These are phyloP conservation scores for Panonychus citri DNA, from an alignment of 1,140 invertebrate species.

Conservation along the genomic window DNA sequence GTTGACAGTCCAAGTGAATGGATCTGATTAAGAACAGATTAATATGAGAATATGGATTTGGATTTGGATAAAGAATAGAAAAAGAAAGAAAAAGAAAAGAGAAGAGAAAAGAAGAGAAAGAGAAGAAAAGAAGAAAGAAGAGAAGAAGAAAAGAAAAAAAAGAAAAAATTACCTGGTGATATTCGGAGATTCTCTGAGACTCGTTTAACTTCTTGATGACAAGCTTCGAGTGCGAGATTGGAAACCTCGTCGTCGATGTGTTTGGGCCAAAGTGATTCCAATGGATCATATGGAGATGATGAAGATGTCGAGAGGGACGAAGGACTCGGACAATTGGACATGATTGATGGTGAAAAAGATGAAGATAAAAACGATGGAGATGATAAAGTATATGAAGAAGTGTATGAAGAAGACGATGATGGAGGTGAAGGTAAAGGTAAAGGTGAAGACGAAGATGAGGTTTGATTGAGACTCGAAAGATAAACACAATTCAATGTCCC, in stretches of 20 bases:
- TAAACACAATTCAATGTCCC: not conserved
- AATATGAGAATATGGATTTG: conserved; percentile 22
- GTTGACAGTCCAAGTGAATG: conserved; percentile 49
- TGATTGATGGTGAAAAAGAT: not conserved
- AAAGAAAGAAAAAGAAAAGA: not conserved
- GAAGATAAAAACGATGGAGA: no score
- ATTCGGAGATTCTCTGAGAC: not conserved
- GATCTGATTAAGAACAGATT: conserved; percentile 28
- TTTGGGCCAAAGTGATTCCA: not conserved
- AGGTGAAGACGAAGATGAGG: no score
- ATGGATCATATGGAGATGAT: not conserved
- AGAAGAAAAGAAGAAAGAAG: no score
- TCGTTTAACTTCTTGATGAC: not conserved
- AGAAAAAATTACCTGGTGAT: not conserved
- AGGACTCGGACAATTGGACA: not conserved
- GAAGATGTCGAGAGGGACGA: not conserved
- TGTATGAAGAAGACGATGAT: not conserved
- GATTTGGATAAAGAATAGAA: not conserved
- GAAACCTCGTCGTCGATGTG: not conserved
- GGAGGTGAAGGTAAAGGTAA: no score
- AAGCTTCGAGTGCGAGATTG: not conserved
- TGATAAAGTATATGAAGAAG: not conserved
- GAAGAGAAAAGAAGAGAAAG: not conserved
- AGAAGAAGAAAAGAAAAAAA: not conserved
- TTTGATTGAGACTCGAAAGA: not conserved